Percentiles rank a stretch among this genome's conserved stretches.
These are phyloP conservation scores for Palaemon carinicauda DNA, from an alignment of 1,140 invertebrate genomes.

Conservation along the genomic window DNA sequence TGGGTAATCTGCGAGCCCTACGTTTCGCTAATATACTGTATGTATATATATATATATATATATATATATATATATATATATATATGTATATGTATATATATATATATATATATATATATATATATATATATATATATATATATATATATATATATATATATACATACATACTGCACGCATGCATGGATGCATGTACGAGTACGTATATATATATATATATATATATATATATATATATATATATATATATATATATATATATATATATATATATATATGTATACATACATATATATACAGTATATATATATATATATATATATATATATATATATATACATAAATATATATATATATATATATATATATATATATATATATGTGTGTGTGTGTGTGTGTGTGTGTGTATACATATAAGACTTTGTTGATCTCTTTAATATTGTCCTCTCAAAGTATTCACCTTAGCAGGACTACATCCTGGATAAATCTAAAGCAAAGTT, in stretches of 20 bases:
- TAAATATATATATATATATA: neutral
- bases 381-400: no score
- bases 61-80: neutral
- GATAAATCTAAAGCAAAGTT: no score
- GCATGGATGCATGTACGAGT: neutral
- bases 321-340: neutral
- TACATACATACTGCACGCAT: neutral
- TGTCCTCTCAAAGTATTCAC: no score
- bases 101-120: neutral
- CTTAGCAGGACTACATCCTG: no score
- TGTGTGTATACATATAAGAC: no score
- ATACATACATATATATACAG: neutral
- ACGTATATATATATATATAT: neutral
- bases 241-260: neutral
- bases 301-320: neutral
- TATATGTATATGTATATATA: neutral
- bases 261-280: neutral
- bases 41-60: neutral
- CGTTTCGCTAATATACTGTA: no score
- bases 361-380: neutral
- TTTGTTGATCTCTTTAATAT: no score
- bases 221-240: neutral
- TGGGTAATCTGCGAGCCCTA: no score
- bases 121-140: neutral
- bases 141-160: neutral